Percentiles rank a stretch among this genome's conserved stretches.
Evolutionary conservation across 2,797 vertebrate genomes (phyloP).

Genomic region (Nasua narica): DNA sequence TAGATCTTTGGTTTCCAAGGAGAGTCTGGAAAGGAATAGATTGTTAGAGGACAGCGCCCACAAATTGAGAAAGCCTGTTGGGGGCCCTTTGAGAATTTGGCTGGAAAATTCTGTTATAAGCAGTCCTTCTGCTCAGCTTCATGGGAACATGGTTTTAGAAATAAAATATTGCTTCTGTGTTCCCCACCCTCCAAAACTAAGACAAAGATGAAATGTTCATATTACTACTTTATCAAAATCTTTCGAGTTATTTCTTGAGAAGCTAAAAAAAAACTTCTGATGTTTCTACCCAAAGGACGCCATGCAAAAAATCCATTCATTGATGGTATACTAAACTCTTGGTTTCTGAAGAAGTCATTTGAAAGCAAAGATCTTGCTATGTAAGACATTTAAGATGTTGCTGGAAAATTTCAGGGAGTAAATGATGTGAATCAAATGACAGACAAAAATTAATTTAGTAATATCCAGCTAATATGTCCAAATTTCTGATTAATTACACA

Average conservation of each 20-base stretch:
- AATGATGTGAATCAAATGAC: background rate
- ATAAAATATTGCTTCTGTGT: slow-evolving; percentile 49
- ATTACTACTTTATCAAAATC: slow-evolving; percentile 36
- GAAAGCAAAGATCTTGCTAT: background rate
- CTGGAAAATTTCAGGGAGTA: slow-evolving; percentile 6
- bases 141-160: slow-evolving; percentile 58
- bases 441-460: slow-evolving; percentile 46
- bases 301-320: slow-evolving; percentile 13
- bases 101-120: slow-evolving; percentile 62
- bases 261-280: background rate
- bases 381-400: background rate
- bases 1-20: slow-evolving; percentile 75
- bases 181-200: background rate
- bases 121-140: slow-evolving; percentile 72
- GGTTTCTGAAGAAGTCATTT: slow-evolving; percentile 1
- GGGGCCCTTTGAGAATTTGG: slow-evolving; percentile 70
- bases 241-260: slow-evolving; percentile 42
- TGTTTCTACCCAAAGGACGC: slow-evolving; percentile 4
- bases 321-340: background rate
- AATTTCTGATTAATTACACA: background rate
- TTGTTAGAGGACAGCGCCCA: slow-evolving; percentile 68
- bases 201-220: slow-evolving; percentile 35
- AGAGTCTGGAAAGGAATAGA: slow-evolving; percentile 71
- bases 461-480: background rate
- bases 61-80: slow-evolving; percentile 75